Base-by-base conservation (phyloP, 92 coral and sea anemone species). In the Parazoanthus darwini region DNA sequence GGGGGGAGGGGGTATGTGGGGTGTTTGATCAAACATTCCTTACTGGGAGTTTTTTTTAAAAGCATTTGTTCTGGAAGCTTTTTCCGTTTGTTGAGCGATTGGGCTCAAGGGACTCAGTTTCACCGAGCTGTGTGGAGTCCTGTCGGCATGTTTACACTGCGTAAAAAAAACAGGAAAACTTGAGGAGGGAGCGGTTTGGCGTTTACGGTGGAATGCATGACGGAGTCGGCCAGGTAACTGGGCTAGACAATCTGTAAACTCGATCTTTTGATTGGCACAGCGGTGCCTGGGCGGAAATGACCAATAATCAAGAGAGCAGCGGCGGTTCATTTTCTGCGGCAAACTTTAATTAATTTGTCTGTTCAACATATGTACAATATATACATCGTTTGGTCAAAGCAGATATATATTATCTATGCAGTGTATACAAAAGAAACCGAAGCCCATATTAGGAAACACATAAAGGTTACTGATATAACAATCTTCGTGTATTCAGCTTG, bases 361-460 rank as follows among this genome's bases (percentile, higher is more conserved):
- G 8, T 36, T 33, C 46, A 39, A 6, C 54, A 44, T 6, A 5
- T 39, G 43, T 18, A 37, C 46, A 36, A 43, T 72, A 54, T 54
- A 54, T 11, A 37, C 78, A 74, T 20, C 13, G 2, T 58, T 20
- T 58, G 18, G 23, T 58, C 66, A 15, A 58, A 58, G 66, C 66
- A 23, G 66, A 58, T 58, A 58, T 58, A 15, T 58, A 20, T 56
- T 56, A 56, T 11, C 15, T 4, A 56, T 56, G 22, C 33, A 29
- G 33, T 56, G 65, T 56, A 0, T 20, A 58, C 22, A 2, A 63
- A 26, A 63, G 26, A 63, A 63, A 20, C 70, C n/a, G 22, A 20
- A 63, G 70, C n/a, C 79, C 79, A 76, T 76, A 39, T 35, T 3
- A 76, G 79, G 79, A 39, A 39, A 76, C 79, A 11, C 43, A 76